Conservation (phyloP, 2,113 vertebrate genomes). For the Xenotilapia leptura region DNA sequence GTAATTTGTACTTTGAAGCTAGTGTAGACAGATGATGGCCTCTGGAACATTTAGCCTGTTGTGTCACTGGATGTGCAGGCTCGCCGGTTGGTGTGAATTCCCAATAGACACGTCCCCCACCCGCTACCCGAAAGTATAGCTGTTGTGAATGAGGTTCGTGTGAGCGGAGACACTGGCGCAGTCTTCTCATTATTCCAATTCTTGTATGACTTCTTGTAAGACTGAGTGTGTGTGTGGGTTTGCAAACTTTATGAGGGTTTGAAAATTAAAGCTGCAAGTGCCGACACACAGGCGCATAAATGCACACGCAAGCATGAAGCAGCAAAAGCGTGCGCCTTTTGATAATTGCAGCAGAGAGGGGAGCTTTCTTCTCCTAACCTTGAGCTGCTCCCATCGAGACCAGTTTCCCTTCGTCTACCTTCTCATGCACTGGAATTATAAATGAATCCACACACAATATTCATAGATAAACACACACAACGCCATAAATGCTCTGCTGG, state of each 20-base stretch:
- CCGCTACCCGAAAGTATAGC: conserved; percentile 5
- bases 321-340: conserved; percentile 1
- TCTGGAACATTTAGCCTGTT: conserved; percentile 29
- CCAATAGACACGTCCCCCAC: conserved; percentile 16
- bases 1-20: conserved; percentile 65
- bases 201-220: background rate
- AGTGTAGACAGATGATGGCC: conserved; percentile 57
- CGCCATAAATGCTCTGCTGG: background rate
- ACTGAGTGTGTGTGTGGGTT: background rate
- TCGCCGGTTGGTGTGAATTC: conserved; percentile 19
- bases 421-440: background rate
- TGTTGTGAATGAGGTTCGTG: background rate
- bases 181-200: background rate
- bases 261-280: conserved; percentile 16
- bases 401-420: background rate
- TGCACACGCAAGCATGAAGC: background rate
- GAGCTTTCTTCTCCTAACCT: background rate
- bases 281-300: background rate
- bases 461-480: background rate
- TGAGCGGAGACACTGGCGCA: background rate
- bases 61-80: conserved; percentile 30
- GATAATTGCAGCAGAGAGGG: background rate
- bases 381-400: background rate
- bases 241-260: background rate
- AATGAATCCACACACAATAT: background rate